These are phyloP conservation scores for Empidonax alnorum DNA, from an alignment of 2,113 vertebrate genomes.

Conservation along the genomic window DNA sequence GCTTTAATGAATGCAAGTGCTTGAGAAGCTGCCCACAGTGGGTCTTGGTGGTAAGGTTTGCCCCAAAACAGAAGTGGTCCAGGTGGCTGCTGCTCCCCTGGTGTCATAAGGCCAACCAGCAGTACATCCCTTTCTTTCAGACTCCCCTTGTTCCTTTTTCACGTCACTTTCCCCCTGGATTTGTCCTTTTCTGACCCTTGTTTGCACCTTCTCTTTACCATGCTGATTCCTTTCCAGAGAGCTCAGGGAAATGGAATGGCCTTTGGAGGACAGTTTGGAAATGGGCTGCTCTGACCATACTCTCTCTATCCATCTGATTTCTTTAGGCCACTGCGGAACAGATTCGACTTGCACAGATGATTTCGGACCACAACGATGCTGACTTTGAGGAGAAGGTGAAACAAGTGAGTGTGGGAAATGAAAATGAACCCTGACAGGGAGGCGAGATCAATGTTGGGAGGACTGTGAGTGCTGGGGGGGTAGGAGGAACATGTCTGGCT, in stretches of 20 bases:
- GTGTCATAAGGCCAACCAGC: background rate
- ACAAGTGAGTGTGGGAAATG: conserved; percentile 82
- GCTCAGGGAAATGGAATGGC: background rate
- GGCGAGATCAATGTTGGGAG: background rate
- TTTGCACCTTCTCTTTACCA: background rate
- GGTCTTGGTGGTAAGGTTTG: background rate
- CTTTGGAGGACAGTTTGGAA: background rate
- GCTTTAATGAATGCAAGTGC: accelerated
- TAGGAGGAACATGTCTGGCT: background rate
- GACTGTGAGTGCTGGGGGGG: accelerated
- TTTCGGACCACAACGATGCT: conserved; percentile 97
- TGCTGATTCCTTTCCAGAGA: background rate
- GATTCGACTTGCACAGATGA: conserved; percentile 99
- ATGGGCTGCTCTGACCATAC: accelerated
- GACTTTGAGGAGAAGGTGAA: conserved; percentile 99
- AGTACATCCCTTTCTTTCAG: background rate
- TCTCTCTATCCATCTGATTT: background rate
- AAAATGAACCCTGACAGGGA: background rate
- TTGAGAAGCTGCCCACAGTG: background rate
- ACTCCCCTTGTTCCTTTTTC: background rate
- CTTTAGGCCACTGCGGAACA: conserved; percentile 95
- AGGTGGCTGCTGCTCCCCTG: background rate
- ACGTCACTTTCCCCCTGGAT: background rate
- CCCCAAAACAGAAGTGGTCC: background rate
- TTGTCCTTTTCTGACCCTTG: background rate